Percentiles rank a stretch among this genome's conserved stretches.
phyloP scores from a whole-genome alignment of 1,140 invertebrate species.

The Drepana arcuata region DNA sequence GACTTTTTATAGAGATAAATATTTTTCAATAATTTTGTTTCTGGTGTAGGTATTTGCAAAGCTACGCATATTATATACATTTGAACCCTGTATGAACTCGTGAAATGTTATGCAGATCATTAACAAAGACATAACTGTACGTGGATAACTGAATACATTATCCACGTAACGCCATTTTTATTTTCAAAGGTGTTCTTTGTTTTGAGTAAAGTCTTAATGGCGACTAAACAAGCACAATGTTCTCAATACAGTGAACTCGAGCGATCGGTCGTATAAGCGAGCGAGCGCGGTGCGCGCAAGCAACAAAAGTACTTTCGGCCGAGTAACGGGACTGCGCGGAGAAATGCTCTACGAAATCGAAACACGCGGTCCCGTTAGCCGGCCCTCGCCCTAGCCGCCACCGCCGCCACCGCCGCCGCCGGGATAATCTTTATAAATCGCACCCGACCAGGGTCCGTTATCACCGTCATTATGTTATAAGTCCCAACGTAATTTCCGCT shows the following conservation, averaged over 20 bases:
- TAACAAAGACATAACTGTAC: conserved; percentile 8
- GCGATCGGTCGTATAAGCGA: conserved; percentile 44
- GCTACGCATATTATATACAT: too few relatives aligned
- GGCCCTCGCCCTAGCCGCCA: conserved; percentile 45
- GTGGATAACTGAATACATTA: conserved; percentile 24
- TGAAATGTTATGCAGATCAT: too few relatives aligned
- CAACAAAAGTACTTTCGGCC: conserved; percentile 67
- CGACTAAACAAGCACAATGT: conserved; percentile 36
- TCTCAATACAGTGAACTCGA: conserved; percentile 60
- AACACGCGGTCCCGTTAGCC: conserved; percentile 63
- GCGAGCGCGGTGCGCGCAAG: conserved; percentile 31
- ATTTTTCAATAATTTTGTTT: neutral
- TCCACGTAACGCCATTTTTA: conserved; percentile 30
- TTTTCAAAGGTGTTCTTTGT: conserved; percentile 54
- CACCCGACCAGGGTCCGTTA: conserved; percentile 15
- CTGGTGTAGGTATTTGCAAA: too few relatives aligned
- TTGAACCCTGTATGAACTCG: too few relatives aligned
- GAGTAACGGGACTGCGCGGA: conserved; percentile 59
- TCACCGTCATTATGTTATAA: neutral
- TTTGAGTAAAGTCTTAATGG: conserved; percentile 49
- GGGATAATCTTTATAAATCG: conserved; percentile 56
- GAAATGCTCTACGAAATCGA: conserved; percentile 71
- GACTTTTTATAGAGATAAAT: conserved; percentile 5
- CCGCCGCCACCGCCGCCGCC: conserved; percentile 30
- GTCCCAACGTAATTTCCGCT: conserved; percentile 15